A percentile compares a stretch with the other conserved stretches of the same genome.
These are phyloP conservation scores for Trichogramma evanescens DNA, from an alignment of 2,888 invertebrate species.

Conservation along the genomic window DNA sequence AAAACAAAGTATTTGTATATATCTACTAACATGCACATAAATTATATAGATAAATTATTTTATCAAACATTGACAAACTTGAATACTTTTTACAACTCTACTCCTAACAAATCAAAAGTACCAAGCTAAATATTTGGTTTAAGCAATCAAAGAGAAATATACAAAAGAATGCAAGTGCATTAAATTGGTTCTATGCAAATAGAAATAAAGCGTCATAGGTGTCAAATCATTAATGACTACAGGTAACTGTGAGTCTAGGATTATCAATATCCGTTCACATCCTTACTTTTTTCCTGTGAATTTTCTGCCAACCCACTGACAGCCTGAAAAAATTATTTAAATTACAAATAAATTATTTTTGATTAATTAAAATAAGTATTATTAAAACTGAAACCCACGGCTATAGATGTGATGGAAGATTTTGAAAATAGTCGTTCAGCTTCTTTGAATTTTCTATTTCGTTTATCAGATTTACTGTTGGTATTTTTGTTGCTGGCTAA, in stretches of 20 bases:
- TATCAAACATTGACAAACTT: too few species aligned
- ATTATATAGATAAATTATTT: too few species aligned
- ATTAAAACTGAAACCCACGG: constrained; percentile 55
- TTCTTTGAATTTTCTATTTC: constrained; percentile 95
- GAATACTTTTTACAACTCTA: too few species aligned
- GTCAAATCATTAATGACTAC: constrained; percentile 24
- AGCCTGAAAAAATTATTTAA: constrained; percentile 53
- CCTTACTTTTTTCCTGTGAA: constrained; percentile 72
- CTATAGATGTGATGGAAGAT: constrained; percentile 96
- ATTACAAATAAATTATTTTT: background rate
- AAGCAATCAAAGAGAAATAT: constrained; percentile 6
- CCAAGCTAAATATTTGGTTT: constrained; percentile 12
- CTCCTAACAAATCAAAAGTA: background rate
- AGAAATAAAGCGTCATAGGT: constrained; percentile 29
- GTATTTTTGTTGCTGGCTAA: constrained; percentile 88
- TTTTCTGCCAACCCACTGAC: constrained; percentile 75
- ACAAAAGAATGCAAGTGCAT: constrained; percentile 22
- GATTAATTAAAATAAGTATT: background rate
- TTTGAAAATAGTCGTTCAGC: constrained; percentile 75
- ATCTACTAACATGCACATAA: too few species aligned
- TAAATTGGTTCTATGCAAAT: constrained; percentile 24
- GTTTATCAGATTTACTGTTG: constrained; percentile 90
- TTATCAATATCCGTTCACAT: constrained; percentile 44
- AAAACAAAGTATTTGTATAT: too few species aligned
- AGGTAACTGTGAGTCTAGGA: constrained; percentile 18